phyloP scores from a whole-genome alignment of 2,113 vertebrate genomes.

The Condylura cristata region DNA sequence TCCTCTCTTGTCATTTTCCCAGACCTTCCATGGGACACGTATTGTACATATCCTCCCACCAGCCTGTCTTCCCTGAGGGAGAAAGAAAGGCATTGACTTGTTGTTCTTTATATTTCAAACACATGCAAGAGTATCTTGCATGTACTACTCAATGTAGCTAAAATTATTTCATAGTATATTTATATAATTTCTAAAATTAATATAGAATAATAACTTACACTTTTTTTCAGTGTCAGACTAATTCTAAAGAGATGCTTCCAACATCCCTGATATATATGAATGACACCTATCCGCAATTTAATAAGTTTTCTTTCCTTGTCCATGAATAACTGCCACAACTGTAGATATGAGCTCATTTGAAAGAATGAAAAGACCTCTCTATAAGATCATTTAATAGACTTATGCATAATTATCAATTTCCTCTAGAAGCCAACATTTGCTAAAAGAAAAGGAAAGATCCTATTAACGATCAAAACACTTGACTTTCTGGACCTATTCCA shows the following conservation, averaged over 20 bases:
- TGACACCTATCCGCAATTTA: slow-evolving; percentile 51
- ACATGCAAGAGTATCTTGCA: neutral
- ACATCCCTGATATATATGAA: neutral
- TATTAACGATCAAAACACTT: slow-evolving; percentile 58
- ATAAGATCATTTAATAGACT: slow-evolving; percentile 63
- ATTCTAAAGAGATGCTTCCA: slow-evolving; percentile 26
- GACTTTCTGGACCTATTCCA: slow-evolving; percentile 74
- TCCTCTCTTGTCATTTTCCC: neutral
- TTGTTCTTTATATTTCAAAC: slow-evolving; percentile 3
- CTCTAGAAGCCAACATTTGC: slow-evolving; percentile 71
- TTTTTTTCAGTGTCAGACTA: slow-evolving; percentile 54
- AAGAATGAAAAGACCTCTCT: slow-evolving; percentile 56
- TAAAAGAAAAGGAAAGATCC: slow-evolving; percentile 67
- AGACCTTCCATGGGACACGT: neutral
- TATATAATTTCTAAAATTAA: slow-evolving; percentile 42
- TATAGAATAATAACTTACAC: neutral
- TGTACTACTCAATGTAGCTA: neutral
- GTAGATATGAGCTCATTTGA: slow-evolving; percentile 65
- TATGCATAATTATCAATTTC: slow-evolving; percentile 71
- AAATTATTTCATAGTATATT: slow-evolving; percentile 19
- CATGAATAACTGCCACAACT: slow-evolving; percentile 53
- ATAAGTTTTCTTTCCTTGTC: slow-evolving; percentile 58
- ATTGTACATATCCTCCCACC: neutral
- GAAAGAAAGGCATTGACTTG: neutral
- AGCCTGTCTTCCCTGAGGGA: neutral